Base-by-base conservation (phyloP, 2,888 invertebrate genomes). In the Cyclophora punctaria region DNA sequence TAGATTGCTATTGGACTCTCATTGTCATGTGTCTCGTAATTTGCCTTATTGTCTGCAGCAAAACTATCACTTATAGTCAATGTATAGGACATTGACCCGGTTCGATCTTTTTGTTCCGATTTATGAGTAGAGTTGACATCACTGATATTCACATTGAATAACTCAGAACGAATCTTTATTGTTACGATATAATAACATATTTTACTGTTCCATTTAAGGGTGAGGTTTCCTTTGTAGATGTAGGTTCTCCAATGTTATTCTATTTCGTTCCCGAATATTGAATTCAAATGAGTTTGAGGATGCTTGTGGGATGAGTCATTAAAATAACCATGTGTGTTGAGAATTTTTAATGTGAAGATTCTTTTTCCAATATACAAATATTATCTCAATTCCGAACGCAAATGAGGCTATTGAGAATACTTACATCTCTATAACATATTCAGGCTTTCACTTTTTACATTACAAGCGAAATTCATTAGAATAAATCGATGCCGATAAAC, bases 71-170 rank as follows among this genome's bases (percentile, higher is more conserved):
- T 72, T 72, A 67, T 69, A 75, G 67, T 71, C 71, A 78, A 73
- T 75, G 69, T 71, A 75, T 62, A 76, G 84, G 75, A 72, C 81
- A 73, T 63, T 83, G 84, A 81, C 78, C 82, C 67, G 70, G 62
- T 56, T 73, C 67, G 63, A 72, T 73, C 69, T 67, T 64, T 63
- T 59, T 66, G 68, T 69, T 71, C 64, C 69, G 71, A 79, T 78
- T 77, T 73, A 71, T 72, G 60, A 37, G 37, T 37, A 37, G 4
- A 5, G 37, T 5, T 37, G 37, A 37, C 37, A 50, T 51, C 56
- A 55, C 67, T 73, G 67, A 68, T 71, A 66, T 73, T 20, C 20
- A 20, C 20, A 20, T 20, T 20, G 20, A 20, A 20, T 20, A 20
- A 20, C 20, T 20, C 20, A 20, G 20, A 20, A 20, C 20, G 20